Conservation (phyloP, 2,888 invertebrate species). For the Macaria liturata region DNA sequence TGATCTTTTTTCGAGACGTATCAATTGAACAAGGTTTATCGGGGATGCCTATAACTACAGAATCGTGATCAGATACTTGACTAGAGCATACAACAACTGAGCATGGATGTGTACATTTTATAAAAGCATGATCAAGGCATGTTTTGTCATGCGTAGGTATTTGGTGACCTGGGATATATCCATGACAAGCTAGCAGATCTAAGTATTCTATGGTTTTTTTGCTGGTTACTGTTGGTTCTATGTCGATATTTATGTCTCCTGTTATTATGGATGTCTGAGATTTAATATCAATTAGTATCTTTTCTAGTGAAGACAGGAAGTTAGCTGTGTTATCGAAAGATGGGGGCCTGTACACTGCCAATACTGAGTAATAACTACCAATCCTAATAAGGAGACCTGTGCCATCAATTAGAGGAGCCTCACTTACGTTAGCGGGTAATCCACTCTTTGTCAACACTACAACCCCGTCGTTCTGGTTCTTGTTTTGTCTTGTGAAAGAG, state of each 20-base stretch:
- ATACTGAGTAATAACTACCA: not conserved
- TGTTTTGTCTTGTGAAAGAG: not conserved
- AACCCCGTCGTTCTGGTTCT: not conserved
- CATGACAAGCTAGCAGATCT: not conserved
- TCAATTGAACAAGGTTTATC: not conserved
- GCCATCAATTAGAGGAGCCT: not conserved
- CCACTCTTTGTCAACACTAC: not conserved
- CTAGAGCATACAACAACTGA: not conserved
- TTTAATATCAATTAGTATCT: not conserved
- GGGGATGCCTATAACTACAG: not conserved
- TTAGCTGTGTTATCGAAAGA: not conserved
- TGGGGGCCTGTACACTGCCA: not conserved
- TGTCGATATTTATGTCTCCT: not conserved
- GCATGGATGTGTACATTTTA: not conserved
- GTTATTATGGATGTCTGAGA: not conserved
- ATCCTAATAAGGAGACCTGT: not conserved
- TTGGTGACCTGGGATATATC: not conserved
- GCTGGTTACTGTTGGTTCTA: not conserved
- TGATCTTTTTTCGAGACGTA: not conserved
- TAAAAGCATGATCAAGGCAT: not conserved
- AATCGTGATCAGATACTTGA: not conserved
- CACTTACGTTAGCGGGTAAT: not conserved
- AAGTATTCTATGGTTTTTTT: not conserved
- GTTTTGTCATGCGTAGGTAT: not conserved
- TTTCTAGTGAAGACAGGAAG: not conserved